phyloP scores from a whole-genome alignment of 2,113 vertebrate genomes.

The Mandrillus leucophaeus region DNA sequence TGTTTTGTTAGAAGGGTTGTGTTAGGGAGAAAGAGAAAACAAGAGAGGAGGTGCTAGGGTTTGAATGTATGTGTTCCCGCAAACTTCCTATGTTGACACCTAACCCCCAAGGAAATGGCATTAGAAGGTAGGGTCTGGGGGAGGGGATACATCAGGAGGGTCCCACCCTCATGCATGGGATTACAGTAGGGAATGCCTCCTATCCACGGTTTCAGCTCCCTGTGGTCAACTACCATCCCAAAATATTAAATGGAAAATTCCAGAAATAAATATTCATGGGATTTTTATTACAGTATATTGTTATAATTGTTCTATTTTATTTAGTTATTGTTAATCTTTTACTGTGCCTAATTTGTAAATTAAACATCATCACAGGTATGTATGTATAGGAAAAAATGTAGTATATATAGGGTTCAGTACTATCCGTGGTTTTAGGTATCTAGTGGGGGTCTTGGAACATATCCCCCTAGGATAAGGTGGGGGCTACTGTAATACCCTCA shows the following conservation, averaged over 20 bases:
- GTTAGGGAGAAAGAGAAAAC: background rate
- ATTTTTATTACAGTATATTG: background rate
- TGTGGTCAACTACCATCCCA: background rate
- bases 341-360: background rate
- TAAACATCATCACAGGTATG: background rate
- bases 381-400: background rate
- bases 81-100: background rate
- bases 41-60: background rate
- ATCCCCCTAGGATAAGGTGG: background rate
- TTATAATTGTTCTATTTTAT: background rate
- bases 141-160: background rate
- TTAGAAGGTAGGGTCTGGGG: background rate
- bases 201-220: background rate
- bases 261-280: background rate
- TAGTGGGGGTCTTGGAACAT: background rate
- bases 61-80: background rate
- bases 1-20: background rate
- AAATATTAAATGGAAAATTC: background rate
- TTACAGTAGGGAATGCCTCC: background rate
- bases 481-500: background rate
- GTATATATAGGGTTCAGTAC: background rate
- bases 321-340: background rate
- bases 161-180: background rate
- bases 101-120: background rate
- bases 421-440: background rate